phyloP scores from a whole-genome alignment of 1,140 invertebrate genomes.

The Sitodiplosis mosellana region DNA sequence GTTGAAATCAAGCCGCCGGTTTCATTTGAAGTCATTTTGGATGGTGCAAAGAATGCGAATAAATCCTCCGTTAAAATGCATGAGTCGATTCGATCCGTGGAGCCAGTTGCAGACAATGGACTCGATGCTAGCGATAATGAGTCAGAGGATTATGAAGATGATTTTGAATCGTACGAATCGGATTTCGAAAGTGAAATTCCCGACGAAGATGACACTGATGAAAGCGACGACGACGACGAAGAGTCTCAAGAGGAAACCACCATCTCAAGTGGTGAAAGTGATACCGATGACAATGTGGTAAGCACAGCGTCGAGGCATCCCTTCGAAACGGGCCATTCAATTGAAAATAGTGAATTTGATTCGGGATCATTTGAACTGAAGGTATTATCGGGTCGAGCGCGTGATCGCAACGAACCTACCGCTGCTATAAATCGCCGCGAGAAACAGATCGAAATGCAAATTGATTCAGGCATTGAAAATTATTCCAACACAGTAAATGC shows the following conservation, averaged over 20 bases:
- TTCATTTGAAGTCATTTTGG: slow-evolving; percentile 20
- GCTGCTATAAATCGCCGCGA: background rate
- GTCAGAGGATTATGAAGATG: slow-evolving; percentile 26
- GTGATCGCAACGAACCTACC: background rate
- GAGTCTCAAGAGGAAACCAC: background rate
- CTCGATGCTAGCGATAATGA: background rate
- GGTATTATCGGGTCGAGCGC: background rate
- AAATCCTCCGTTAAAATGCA: background rate
- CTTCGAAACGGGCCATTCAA: slow-evolving; percentile 6
- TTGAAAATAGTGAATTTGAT: slow-evolving; percentile 13
- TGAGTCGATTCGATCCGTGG: background rate
- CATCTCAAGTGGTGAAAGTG: slow-evolving; percentile 7
- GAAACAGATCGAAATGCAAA: slow-evolving; percentile 22
- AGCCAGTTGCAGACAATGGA: background rate
- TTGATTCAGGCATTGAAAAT: slow-evolving; percentile 26
- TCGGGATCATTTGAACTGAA: slow-evolving; percentile 1
- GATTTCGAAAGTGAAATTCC: slow-evolving; percentile 27
- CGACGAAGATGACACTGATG: slow-evolving; percentile 1
- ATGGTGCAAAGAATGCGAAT: slow-evolving; percentile 1
- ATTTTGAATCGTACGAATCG: slow-evolving; percentile 34
- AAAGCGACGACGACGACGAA: background rate
- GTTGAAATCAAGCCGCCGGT: slow-evolving; percentile 9
- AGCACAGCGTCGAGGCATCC: slow-evolving; percentile 9
- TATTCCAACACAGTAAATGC: no score
- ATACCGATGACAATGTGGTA: slow-evolving; percentile 18